Percentiles rank a stretch among this genome's conserved stretches.
Conservation (phyloP, 1,140 invertebrate genomes). For the Macrotrachela quadricornifera region DNA sequence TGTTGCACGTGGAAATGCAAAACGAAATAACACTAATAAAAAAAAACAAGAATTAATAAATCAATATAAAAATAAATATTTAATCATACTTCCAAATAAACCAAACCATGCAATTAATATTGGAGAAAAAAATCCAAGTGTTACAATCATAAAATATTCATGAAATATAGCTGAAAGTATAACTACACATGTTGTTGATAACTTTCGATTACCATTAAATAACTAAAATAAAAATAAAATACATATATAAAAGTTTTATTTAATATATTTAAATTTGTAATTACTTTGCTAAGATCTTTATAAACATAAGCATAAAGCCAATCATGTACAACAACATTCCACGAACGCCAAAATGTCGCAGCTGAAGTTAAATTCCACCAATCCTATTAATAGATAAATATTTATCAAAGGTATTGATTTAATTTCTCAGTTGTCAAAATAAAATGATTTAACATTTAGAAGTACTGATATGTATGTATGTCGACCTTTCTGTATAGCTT, state of each 20-base stretch:
- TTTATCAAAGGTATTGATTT: not conserved
- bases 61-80: too few species aligned
- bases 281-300: not conserved
- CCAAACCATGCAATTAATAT: slow-evolving; percentile 40
- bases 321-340: not conserved
- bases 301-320: not conserved
- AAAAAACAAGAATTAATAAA: too few species aligned
- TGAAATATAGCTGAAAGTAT: slow-evolving; percentile 49
- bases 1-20: too few species aligned
- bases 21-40: too few species aligned
- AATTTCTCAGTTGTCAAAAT: not conserved
- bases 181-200: slow-evolving; percentile 36
- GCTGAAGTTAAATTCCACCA: slow-evolving; percentile 9
- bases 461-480: too few species aligned
- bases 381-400: slow-evolving; percentile 14
- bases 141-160: slow-evolving; percentile 56
- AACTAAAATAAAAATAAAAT: slow-evolving; percentile 10
- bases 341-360: slow-evolving; percentile 7
- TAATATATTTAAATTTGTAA: not conserved
- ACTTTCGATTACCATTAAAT: slow-evolving; percentile 11
- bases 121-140: slow-evolving; percentile 63
- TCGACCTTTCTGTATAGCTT: too few species aligned
- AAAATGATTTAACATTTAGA: too few species aligned
- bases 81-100: slow-evolving; percentile 18
- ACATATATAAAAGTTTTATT: not conserved